phyloP scores from a whole-genome alignment of 53 echinoderm and acorn worm species.

The Patiria pectinifera region DNA sequence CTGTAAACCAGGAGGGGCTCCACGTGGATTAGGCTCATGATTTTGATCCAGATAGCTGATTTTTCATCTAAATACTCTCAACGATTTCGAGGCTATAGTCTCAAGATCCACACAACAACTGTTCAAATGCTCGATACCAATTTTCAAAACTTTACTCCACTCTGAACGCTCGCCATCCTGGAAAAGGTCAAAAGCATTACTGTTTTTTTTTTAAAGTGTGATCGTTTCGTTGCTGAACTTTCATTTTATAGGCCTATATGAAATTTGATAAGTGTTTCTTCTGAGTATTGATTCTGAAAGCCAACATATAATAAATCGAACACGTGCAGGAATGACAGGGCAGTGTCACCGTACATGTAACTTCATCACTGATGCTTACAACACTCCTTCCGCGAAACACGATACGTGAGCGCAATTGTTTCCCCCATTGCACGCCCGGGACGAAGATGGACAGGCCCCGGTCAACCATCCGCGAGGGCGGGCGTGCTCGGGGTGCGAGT shows the following conservation, averaged over 20 bases:
- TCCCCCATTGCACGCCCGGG: not conserved
- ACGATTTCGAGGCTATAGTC: too few species aligned
- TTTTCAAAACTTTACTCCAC: too few species aligned
- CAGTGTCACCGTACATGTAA: not conserved
- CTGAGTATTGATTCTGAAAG: not conserved
- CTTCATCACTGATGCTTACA: slow-evolving; percentile 4
- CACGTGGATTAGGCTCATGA: too few species aligned
- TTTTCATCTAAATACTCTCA: too few species aligned
- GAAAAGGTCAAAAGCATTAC: too few species aligned
- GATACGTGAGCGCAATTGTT: not conserved
- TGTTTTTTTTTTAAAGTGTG: not conserved
- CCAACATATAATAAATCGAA: not conserved
- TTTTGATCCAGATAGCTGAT: too few species aligned
- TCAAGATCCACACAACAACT: too few species aligned
- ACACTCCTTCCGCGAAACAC: slow-evolving; percentile 33
- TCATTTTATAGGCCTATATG: not conserved
- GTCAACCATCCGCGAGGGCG: not conserved
- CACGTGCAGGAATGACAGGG: slow-evolving; percentile 5
- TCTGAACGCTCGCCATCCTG: too few species aligned
- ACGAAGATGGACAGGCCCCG: not conserved
- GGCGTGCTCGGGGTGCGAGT: slow-evolving; percentile 2
- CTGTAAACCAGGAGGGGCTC: too few species aligned
- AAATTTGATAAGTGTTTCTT: not conserved
- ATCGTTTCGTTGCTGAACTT: not conserved
- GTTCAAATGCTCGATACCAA: too few species aligned